phyloP scores from a whole-genome alignment of 2,888 invertebrate species.

The Meganola albula region DNA sequence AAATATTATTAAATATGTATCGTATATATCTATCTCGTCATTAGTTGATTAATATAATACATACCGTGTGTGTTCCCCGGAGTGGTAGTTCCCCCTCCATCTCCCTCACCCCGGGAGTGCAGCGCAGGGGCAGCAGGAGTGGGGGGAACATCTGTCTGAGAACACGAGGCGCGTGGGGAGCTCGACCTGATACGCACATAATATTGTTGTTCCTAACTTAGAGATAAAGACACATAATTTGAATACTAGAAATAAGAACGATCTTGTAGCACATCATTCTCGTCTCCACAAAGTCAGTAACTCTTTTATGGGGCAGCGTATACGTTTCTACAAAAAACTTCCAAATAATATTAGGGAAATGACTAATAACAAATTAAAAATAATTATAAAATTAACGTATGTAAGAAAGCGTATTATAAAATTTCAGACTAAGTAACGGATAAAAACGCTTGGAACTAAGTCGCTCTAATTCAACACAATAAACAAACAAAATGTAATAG shows the following conservation, averaged over 20 bases:
- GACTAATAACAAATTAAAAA: background rate
- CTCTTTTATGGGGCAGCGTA: background rate
- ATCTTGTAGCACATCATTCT: background rate
- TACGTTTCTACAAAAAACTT: background rate
- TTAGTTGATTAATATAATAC: constrained; percentile 5
- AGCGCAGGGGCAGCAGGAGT: constrained; percentile 17
- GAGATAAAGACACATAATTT: too few species aligned
- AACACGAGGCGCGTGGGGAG: constrained; percentile 34
- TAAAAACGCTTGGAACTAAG: too few species aligned
- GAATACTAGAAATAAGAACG: background rate
- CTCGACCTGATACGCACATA: constrained; percentile 25
- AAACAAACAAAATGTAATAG: background rate
- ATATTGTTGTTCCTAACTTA: too few species aligned
- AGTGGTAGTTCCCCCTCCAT: too few species aligned
- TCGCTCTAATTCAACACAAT: too few species aligned
- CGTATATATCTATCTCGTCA: background rate
- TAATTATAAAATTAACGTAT: too few species aligned
- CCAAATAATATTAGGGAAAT: background rate
- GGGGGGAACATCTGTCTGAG: constrained; percentile 24
- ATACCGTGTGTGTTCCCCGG: constrained; percentile 11
- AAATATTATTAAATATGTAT: too few species aligned
- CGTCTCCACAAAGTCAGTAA: background rate
- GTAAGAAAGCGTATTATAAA: too few species aligned
- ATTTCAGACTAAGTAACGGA: too few species aligned
- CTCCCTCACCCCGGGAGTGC: constrained; percentile 12